Evolutionary conservation across 1,140 invertebrate species (phyloP).

Genomic region (Dendrolimus punctatus): DNA sequence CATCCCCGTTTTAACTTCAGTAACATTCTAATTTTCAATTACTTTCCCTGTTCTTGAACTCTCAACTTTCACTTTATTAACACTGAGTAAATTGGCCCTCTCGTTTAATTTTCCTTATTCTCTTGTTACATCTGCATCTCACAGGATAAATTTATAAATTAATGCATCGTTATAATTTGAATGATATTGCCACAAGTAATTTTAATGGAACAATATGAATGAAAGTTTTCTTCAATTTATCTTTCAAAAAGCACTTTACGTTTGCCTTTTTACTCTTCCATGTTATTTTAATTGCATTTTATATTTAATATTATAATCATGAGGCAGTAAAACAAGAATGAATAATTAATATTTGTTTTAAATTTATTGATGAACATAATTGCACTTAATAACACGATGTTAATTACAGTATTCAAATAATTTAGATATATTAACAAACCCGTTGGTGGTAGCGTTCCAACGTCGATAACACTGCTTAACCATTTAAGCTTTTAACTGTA

Average conservation of each 20-base stretch:
- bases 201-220: conserved; percentile 33
- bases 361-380: conserved; percentile 42
- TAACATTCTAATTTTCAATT: conserved; percentile 43
- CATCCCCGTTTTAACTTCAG: conserved; percentile 37
- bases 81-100: conserved; percentile 23
- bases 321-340: conserved; percentile 53
- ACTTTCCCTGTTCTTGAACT: conserved; percentile 29
- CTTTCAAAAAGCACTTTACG: conserved; percentile 45
- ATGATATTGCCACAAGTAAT: conserved; percentile 38
- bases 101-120: conserved; percentile 35
- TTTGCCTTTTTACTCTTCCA: conserved; percentile 46
- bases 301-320: conserved; percentile 27
- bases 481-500: conserved; percentile 31
- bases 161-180: conserved; percentile 43
- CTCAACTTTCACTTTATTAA: conserved; percentile 23
- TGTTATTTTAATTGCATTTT: conserved; percentile 53
- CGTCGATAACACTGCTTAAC: conserved; percentile 63
- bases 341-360: conserved; percentile 47
- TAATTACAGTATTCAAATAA: conserved; percentile 37
- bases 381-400: conserved; percentile 56
- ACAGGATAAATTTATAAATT: conserved; percentile 26
- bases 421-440: conserved; percentile 54
- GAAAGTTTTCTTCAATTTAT: conserved; percentile 29
- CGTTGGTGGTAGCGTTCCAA: conserved; percentile 46
- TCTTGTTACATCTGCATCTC: conserved; percentile 31